Percentiles rank a stretch among this genome's conserved stretches.
Evolutionary conservation across 2,888 invertebrate species (phyloP).

Genomic region (Patella pellucida): DNA sequence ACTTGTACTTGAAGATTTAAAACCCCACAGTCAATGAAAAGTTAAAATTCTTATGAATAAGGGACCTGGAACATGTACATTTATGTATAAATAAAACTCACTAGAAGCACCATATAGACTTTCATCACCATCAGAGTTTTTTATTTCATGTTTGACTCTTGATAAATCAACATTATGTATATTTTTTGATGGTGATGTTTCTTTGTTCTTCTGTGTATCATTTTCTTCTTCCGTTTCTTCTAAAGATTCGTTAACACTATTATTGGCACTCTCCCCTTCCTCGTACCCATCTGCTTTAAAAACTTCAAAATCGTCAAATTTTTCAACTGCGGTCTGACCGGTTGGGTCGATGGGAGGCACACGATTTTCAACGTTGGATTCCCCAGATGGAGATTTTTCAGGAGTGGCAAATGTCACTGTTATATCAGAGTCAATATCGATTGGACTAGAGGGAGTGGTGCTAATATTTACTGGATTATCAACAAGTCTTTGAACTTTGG

Average conservation of each 20-base stretch:
- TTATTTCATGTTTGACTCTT: not conserved
- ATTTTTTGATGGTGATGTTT: not conserved
- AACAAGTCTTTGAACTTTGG: not conserved
- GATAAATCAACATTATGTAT: not conserved
- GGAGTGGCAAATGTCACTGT: not conserved
- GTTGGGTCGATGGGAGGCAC: not conserved
- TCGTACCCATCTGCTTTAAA: not conserved
- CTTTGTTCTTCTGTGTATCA: not conserved
- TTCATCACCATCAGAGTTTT: not conserved
- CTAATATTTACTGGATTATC: not conserved
- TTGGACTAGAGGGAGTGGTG: not conserved
- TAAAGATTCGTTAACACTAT: not conserved
- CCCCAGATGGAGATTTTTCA: not conserved
- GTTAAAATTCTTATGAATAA: no score
- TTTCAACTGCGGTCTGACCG: not conserved
- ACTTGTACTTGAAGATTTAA: no score
- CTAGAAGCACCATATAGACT: not conserved
- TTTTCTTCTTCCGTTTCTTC: not conserved
- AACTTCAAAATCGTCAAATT: constrained; percentile 3
- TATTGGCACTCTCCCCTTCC: not conserved
- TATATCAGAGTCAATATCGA: not conserved
- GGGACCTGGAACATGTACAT: no score
- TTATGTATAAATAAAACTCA: no score
- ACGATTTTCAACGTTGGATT: not conserved
- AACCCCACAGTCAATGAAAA: no score